Conservation (phyloP, 2,888 invertebrate species). For the Odontomyia ornata region DNA sequence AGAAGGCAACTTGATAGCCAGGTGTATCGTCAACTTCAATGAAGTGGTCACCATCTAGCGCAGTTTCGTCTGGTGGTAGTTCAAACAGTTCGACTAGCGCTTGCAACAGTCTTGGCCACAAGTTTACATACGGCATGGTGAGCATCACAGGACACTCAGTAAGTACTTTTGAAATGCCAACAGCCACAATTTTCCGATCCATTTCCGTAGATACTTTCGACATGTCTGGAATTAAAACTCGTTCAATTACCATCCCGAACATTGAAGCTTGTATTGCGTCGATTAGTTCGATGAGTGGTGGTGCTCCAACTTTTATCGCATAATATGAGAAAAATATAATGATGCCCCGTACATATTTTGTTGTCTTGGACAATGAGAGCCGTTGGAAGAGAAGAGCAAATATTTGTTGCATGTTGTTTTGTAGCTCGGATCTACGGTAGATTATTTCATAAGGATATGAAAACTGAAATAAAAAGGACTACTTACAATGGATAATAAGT, state of each 20-base stretch:
- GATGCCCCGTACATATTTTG: constrained; percentile 90
- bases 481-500: constrained; percentile 83
- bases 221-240: constrained; percentile 84
- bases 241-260: constrained; percentile 96
- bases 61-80: constrained; percentile 82
- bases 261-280: constrained; percentile 89
- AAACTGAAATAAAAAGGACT: constrained; percentile 25
- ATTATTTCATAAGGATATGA: not conserved
- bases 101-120: constrained; percentile 72
- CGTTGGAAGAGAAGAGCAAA: constrained; percentile 93
- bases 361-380: constrained; percentile 91
- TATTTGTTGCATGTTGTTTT: constrained; percentile 84
- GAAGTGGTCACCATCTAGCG: constrained; percentile 85
- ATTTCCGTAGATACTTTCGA: constrained; percentile 84
- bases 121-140: constrained; percentile 72
- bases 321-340: constrained; percentile 92
- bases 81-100: constrained; percentile 88
- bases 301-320: constrained; percentile 81
- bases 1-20: constrained; percentile 88
- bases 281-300: constrained; percentile 77
- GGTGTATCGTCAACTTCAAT: constrained; percentile 87
- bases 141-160: constrained; percentile 78
- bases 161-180: constrained; percentile 86
- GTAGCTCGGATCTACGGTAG: constrained; percentile 73
- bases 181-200: constrained; percentile 90